Conservation (phyloP, 2,888 invertebrate species). For the Carpatolechia fugitivella region DNA sequence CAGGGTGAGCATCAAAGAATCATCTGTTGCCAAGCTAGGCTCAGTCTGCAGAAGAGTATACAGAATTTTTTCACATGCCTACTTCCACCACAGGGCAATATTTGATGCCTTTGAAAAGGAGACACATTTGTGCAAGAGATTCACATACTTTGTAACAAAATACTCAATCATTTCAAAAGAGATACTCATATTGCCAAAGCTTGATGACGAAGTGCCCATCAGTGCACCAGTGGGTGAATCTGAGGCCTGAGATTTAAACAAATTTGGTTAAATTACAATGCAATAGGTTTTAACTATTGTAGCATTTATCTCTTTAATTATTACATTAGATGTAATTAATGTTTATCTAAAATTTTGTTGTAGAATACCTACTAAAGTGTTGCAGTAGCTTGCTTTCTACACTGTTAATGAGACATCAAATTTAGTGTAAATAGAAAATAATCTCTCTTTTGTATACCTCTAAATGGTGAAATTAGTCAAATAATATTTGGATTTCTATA, state of each 20-base stretch:
- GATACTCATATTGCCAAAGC: slow-evolving; percentile 98
- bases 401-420: too few relatives aligned
- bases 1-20: slow-evolving; percentile 99
- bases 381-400: too few relatives aligned
- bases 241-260: slow-evolving; percentile 60
- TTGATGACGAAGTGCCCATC: slow-evolving; percentile 85
- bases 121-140: slow-evolving; percentile 95
- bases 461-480: not conserved
- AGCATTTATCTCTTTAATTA: slow-evolving; percentile 19
- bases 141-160: slow-evolving; percentile 98
- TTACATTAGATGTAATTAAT: slow-evolving; percentile 5
- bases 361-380: not conserved
- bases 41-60: slow-evolving; percentile 99
- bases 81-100: slow-evolving; percentile 97
- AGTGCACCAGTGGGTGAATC: slow-evolving; percentile 76
- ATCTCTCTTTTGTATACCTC: not conserved
- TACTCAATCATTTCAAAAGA: slow-evolving; percentile 99
- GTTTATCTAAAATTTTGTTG: not conserved
- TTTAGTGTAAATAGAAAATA: not conserved
- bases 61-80: slow-evolving; percentile 99
- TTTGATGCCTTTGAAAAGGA: slow-evolving; percentile 99
- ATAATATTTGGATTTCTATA: not conserved
- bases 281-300: slow-evolving; percentile 19
- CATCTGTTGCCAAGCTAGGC: slow-evolving; percentile 98
- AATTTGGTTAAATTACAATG: slow-evolving; percentile 28